Conservation (phyloP, 2,888 invertebrate genomes). For the Diaphora mendica region DNA sequence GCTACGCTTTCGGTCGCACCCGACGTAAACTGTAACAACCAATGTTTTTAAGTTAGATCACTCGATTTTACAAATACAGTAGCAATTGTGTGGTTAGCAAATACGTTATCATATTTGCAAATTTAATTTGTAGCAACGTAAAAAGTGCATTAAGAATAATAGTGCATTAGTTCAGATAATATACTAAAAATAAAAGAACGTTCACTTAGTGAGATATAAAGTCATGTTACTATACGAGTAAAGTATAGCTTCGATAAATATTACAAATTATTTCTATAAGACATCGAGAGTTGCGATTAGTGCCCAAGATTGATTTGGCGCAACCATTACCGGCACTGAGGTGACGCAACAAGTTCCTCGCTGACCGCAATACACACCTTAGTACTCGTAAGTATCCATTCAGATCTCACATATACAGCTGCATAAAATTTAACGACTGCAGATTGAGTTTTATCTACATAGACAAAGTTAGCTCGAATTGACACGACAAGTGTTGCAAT, state of each 20-base stretch:
- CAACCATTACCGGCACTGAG: constrained; percentile 67
- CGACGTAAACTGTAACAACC: constrained; percentile 70
- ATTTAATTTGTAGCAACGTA: too few species aligned
- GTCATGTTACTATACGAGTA: neutral
- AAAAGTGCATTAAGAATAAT: too few species aligned
- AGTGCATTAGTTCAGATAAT: neutral
- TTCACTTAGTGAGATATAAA: neutral
- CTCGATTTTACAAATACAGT: neutral
- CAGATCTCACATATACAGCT: constrained; percentile 57
- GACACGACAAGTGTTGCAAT: constrained; percentile 36
- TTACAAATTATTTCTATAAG: constrained; percentile 60
- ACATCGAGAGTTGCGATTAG: constrained; percentile 71
- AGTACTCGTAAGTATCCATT: constrained; percentile 62
- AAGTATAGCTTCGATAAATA: constrained; percentile 51
- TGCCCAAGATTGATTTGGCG: constrained; percentile 76
- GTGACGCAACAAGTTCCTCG: constrained; percentile 67
- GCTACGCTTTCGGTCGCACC: constrained; percentile 74
- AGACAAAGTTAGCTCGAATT: constrained; percentile 31
- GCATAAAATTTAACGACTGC: constrained; percentile 53
- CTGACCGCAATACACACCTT: constrained; percentile 74
- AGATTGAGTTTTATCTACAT: constrained; percentile 50
- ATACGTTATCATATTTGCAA: too few species aligned
- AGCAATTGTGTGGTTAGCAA: too few species aligned
- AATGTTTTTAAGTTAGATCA: neutral
- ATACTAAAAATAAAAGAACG: neutral